phyloP scores from a whole-genome alignment of 2,113 vertebrate genomes.

The Scolopax mira region DNA sequence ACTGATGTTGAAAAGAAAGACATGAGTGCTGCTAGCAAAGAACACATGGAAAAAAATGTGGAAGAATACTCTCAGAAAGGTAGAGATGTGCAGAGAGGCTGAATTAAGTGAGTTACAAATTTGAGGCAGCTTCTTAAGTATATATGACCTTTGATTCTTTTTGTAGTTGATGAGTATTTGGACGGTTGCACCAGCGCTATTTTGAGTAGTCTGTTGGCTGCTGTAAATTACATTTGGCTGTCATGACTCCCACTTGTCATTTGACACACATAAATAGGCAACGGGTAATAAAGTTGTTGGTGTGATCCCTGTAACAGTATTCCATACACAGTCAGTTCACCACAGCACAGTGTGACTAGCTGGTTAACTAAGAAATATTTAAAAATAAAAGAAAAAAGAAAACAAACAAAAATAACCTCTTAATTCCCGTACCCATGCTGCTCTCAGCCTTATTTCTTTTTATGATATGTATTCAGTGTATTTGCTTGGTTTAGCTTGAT shows the following conservation, averaged over 20 bases:
- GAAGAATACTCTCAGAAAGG: slow-evolving; percentile 68
- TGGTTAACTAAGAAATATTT: not conserved
- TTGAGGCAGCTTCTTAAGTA: not conserved
- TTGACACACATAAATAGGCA: not conserved
- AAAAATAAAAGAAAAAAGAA: too few species aligned
- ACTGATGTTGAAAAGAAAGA: not conserved
- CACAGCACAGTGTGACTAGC: not conserved
- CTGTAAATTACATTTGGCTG: not conserved
- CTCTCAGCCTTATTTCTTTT: not conserved
- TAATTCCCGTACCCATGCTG: not conserved
- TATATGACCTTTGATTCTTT: not conserved
- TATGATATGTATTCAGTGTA: not conserved
- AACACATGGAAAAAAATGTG: slow-evolving; percentile 55
- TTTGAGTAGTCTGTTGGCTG: not conserved
- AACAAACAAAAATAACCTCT: not conserved
- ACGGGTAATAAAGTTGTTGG: not conserved
- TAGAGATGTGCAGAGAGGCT: slow-evolving; percentile 67
- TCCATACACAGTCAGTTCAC: not conserved
- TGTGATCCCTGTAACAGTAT: rapidly evolving
- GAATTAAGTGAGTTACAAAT: slow-evolving; percentile 63
- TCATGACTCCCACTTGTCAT: not conserved
- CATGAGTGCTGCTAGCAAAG: slow-evolving; percentile 20
- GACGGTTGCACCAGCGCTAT: not conserved
- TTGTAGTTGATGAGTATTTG: not conserved
- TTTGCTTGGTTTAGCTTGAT: not conserved